These are phyloP conservation scores for Sebastolobus alascanus DNA, from an alignment of 2,797 vertebrate species.

Conservation along the genomic window DNA sequence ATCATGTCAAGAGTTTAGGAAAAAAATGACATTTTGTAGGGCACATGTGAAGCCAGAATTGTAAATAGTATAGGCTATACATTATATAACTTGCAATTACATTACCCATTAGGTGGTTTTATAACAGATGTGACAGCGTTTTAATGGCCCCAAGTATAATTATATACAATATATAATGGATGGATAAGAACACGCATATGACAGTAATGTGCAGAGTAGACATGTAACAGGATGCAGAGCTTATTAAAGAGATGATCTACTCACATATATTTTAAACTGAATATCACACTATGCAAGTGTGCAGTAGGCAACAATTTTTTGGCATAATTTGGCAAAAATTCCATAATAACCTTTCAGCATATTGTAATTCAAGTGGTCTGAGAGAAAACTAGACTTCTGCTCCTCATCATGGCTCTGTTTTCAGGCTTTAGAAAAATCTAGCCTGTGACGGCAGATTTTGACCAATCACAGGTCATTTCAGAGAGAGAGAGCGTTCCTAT, in stretches of 20 bases:
- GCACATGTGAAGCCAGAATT: not conserved
- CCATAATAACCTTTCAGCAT: too few species aligned
- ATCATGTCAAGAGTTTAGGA: not conserved
- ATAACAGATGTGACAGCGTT: not conserved
- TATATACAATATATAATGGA: not conserved
- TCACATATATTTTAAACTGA: conserved; percentile 8
- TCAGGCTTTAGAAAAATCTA: too few species aligned
- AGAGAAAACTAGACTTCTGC: too few species aligned
- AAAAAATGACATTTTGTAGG: not conserved
- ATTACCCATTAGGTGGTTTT: not conserved
- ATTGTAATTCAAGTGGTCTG: too few species aligned
- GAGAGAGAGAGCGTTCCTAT: too few species aligned
- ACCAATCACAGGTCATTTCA: too few species aligned
- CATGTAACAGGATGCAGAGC: not conserved
- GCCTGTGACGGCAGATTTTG: too few species aligned
- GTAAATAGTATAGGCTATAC: not conserved
- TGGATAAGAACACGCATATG: not conserved
- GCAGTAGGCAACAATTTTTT: too few species aligned
- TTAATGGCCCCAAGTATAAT: not conserved
- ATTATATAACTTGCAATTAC: conserved; percentile 9
- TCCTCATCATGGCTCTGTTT: too few species aligned
- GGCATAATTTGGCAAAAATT: too few species aligned
- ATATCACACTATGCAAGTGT: not conserved
- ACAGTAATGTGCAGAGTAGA: not conserved
- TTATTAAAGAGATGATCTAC: not conserved